These are phyloP conservation scores for Drosophila nebulosa DNA, from an alignment of 1,140 invertebrate genomes.

Conservation along the genomic window DNA sequence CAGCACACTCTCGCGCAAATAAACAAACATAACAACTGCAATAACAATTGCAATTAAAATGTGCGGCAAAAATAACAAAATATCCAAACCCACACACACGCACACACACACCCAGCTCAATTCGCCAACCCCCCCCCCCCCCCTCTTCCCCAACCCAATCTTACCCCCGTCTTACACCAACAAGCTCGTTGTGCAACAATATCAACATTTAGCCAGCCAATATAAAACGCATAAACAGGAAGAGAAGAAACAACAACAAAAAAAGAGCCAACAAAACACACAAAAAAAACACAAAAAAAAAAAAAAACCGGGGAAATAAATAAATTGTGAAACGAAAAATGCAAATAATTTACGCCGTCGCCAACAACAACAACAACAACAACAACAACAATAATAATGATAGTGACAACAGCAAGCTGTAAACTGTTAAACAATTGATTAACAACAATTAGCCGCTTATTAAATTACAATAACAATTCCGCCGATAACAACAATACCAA, in stretches of 20 bases:
- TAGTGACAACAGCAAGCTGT: slow-evolving; percentile 52
- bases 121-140: background rate
- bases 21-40: slow-evolving; percentile 33
- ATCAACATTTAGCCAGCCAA: slow-evolving; percentile 31
- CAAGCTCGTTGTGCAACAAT: slow-evolving; percentile 1
- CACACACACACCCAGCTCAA: no score
- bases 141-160: no score
- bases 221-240: slow-evolving; percentile 32
- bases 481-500: slow-evolving; percentile 8
- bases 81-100: background rate
- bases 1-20: slow-evolving; percentile 23
- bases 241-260: slow-evolving; percentile 3
- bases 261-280: slow-evolving; percentile 2
- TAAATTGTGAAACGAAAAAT: slow-evolving; percentile 40
- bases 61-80: slow-evolving; percentile 51
- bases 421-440: slow-evolving; percentile 79
- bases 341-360: slow-evolving; percentile 60
- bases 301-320: background rate
- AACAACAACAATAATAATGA: slow-evolving; percentile 25
- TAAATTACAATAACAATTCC: slow-evolving; percentile 74
- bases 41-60: slow-evolving; percentile 76
- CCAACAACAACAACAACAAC: slow-evolving; percentile 16
- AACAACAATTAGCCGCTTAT: slow-evolving; percentile 79
- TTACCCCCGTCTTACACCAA: background rate
- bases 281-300: background rate